Conservation (phyloP, 2,113 vertebrate species). For the Poeciliopsis retropinna region DNA sequence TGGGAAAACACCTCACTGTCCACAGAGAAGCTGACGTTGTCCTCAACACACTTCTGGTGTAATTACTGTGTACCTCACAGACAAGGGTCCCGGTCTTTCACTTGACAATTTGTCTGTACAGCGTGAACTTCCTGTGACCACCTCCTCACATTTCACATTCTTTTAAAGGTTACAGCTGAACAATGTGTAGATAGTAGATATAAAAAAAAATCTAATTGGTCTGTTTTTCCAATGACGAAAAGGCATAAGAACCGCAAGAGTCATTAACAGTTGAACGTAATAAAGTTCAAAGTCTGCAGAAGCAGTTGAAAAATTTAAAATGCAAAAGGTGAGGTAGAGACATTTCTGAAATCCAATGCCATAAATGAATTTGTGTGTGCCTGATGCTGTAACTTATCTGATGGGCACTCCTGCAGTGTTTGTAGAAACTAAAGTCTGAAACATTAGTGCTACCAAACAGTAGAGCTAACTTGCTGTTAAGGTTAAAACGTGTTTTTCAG, state of each 20-base stretch:
- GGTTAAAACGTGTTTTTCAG: not conserved
- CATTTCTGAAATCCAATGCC: not conserved
- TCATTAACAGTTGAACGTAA: not conserved
- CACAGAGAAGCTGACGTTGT: not conserved
- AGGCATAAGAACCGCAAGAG: not conserved
- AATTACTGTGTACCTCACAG: not conserved
- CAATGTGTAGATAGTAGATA: not conserved
- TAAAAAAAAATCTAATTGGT: not conserved
- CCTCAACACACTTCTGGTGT: not conserved
- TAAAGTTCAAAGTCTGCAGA: not conserved
- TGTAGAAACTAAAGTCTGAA: not conserved
- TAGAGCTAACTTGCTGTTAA: too few relatives aligned
- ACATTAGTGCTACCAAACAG: too few relatives aligned
- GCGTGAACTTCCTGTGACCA: not conserved
- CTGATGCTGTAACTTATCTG: not conserved
- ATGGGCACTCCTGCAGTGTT: not conserved
- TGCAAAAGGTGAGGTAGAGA: not conserved
- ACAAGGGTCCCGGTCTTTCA: not conserved
- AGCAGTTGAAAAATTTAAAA: not conserved
- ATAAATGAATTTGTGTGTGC: not conserved
- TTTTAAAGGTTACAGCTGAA: not conserved
- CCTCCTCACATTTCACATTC: not conserved
- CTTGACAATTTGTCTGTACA: not conserved
- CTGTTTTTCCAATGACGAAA: not conserved
- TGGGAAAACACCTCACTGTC: not conserved